Evolutionary conservation across 1,140 invertebrate species (phyloP), one percentile per base, ranked within the genome.

Genomic region (Zaprionus capensis): DNA sequence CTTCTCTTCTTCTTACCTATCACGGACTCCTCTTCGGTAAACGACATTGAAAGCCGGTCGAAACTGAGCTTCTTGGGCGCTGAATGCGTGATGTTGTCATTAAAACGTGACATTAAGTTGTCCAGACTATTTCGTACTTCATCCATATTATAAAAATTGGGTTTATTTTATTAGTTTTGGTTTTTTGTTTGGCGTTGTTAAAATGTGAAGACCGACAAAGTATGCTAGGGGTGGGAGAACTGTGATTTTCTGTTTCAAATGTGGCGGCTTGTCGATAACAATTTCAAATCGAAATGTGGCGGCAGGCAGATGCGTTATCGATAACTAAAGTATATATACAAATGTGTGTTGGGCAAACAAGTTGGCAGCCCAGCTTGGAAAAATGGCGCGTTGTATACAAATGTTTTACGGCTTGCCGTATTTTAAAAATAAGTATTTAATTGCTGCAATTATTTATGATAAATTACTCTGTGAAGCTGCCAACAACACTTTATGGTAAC

Each of bases 111-210:
- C 82, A 92, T 75, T 67, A 92, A 91, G 53, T 91, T 92, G 53
- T 92, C 91, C 24, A 92, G 70, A 46, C 83, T 92, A 68, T 77
- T 91, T 26, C 90, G 83, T 51, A 92, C 92, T n/a, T 92, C 92
- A 15, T 92, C 91, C 91, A 92, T 92, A 57, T 24, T 64, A 7
- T 41, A 5, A 46, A 26, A 46, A 17, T 59, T 55, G 57, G 1
- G 46, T 71, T 44, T 28, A 56, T 6, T 14, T 31, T n/a, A 31
- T 1, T 2, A 24, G 3, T 9, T 24, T 57, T 14, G 26, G 9
- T 28, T 38, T 17, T 55, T 6, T 57, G 70, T 63, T 49, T 46
- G 31, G n/a, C 22, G 22, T 51, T 14, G 22, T 12, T 28, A 69
- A 69, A 55, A 61, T 62, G 15, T 31, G 44, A 41, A 17, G 15